Base-by-base conservation (phyloP, 2,888 invertebrate species). In the Gryllus longicercus region DNA sequence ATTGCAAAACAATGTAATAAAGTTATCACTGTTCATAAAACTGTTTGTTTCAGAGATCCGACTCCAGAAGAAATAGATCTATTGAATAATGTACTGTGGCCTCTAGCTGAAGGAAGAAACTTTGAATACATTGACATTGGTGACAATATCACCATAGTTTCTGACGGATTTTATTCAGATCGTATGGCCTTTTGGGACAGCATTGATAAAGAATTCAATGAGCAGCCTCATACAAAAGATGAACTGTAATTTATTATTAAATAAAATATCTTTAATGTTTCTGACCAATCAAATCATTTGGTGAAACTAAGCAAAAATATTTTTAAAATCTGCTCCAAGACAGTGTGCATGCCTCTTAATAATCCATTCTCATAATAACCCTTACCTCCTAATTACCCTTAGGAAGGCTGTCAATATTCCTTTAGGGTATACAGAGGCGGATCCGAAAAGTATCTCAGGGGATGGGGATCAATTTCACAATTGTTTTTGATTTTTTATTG, bases 121-220 rank as follows among this genome's bases (percentile, higher is more conserved):
- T 80, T 82, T 25, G 50, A 78, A 23, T 82, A 79, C 51, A 76
- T 82, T 21, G 81, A 81, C 23, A 79, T 82, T 18, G 78, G 51
- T 23, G 78, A 76, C 8, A 25, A 81, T 25, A 49, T 81, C 16
- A 78, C 76, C 21, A 77, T 82, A 11, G 38, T 77, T 25, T 75
- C 75, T 10, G 79, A 78, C 14, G 77, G 75, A 50, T 82, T 82
- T 74, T 82, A 81, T 63, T 75, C 75, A 2, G 78, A 81, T 18
- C 81, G 82, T 50, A 82, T 82, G 74, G 78, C 77, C 14, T 81
- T 82, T 23, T 82, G 82, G 82, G 82, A 82, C 12, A 49, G n/a
- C 3, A 81, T 81, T 63, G 14, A 63, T n/a, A 63, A 63, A 63
- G n/a, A n/a, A 63, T n/a, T 63, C 16, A 63, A 63, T 4, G 63